Evolutionary conservation across 2,797 vertebrate genomes (phyloP), one percentile per base, ranked within the genome.

Genomic region (Ctenochaetus hawaiiensis): DNA sequence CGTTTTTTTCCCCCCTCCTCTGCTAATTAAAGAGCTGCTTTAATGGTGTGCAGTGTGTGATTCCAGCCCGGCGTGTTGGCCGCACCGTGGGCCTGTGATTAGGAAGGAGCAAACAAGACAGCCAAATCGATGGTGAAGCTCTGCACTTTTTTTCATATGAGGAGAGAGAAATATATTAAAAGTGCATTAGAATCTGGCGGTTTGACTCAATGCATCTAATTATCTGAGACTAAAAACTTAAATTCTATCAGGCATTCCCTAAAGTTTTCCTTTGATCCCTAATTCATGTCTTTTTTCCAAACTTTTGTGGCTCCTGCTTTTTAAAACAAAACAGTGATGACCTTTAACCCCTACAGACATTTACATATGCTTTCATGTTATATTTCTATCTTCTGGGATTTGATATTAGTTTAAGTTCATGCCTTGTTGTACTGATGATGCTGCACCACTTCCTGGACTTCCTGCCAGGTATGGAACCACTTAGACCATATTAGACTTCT

Each of bases 21-120:
- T 23, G 73, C 72, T 77, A 82, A 91, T 89, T 86, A 87, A 78
- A 85, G 83, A 79, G 73, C 80, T 60, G 71, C 68, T 74, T 77
- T 84, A 72, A 60, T 26, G 48, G 67, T 69, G 76, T 61, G 66
- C 61, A 26, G 66, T 64, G 71, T 83, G 70, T 53, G 70, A 75
- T 82, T 85, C 70, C 75, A 77, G 66, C 67, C 53, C 79, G 47
- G 76, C 78, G 3, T 43, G 64, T 61, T 45, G 73, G 58, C 71
- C 80, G 11, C 77, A 77, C 41, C 30, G 14, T 30, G 56, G 79
- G 64, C 62, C 73, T 72, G 59, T 52, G 67, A 57, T 70, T 22
- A 69, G 72, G 17, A 59, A 5, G 59, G 23, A 20, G 51, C 8
- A 12, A 63, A 44, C 45, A n/a, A 51, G 39, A 43, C 44, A 65